Evolutionary conservation across 1,140 invertebrate species (phyloP).

Genomic region (Scaptomyza pallida): DNA sequence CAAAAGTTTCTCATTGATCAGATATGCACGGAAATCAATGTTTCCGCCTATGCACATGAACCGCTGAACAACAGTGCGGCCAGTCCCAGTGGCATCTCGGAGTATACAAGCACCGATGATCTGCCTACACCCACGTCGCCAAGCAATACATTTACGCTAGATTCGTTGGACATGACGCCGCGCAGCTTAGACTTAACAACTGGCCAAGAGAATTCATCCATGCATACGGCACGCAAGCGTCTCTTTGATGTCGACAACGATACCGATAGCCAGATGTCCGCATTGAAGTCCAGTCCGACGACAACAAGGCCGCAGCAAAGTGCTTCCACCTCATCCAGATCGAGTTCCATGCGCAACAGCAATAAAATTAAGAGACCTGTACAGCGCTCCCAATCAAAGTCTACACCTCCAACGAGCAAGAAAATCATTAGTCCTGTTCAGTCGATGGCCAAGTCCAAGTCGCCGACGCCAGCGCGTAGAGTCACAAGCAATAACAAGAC

Average conservation of each 20-base stretch:
- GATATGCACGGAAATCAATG: constrained; percentile 62
- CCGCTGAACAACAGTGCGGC: neutral
- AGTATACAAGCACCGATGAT: constrained; percentile 54
- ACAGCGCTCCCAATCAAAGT: constrained; percentile 11
- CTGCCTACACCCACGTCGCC: constrained; percentile 18
- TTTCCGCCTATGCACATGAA: constrained; percentile 23
- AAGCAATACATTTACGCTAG: neutral
- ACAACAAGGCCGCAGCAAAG: constrained; percentile 3
- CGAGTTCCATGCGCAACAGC: constrained; percentile 27
- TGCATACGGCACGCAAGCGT: constrained; percentile 43
- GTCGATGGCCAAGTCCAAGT: neutral
- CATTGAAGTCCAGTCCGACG: constrained; percentile 4
- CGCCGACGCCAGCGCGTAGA: neutral
- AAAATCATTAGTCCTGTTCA: neutral
- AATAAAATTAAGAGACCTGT: constrained; percentile 1
- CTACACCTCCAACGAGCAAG: neutral
- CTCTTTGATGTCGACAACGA: constrained; percentile 50
- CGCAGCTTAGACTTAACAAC: neutral
- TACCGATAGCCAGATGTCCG: constrained; percentile 15
- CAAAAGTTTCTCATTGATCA: constrained; percentile 71
- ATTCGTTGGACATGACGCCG: constrained; percentile 6
- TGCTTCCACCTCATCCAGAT: constrained; percentile 36
- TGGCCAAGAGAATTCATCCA: neutral
- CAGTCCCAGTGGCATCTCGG: constrained; percentile 7
- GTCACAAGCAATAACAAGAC: neutral